Conservation (phyloP, 1,140 invertebrate species). For the Drosophila grimshawi region DNA sequence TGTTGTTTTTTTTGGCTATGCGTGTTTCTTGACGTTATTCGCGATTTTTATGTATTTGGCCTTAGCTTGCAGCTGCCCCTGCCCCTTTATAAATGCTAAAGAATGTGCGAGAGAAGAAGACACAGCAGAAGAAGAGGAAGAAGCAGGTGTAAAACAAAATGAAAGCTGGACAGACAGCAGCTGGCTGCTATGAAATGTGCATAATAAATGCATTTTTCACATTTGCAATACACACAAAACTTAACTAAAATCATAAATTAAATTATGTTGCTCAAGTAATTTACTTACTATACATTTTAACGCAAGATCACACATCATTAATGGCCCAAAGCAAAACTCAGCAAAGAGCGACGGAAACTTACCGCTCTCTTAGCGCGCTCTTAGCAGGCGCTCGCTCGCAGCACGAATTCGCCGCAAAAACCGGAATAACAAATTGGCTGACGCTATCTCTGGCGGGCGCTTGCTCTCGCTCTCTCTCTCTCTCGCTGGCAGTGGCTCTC, state of each 20-base stretch:
- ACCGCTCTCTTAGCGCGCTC: conserved; percentile 7
- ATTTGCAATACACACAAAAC: neutral
- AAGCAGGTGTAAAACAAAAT: neutral
- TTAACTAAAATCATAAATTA: no score
- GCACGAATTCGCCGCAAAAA: conserved; percentile 62
- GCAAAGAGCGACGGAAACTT: neutral
- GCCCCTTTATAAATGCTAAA: neutral
- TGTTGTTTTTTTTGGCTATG: conserved; percentile 27
- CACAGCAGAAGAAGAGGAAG: no score
- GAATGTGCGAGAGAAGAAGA: neutral
- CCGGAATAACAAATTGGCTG: conserved; percentile 48
- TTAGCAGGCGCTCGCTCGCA: neutral
- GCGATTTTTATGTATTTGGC: conserved; percentile 58
- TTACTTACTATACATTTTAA: neutral
- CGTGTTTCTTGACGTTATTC: conserved; percentile 46
- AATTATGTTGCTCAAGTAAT: neutral
- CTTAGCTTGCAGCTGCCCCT: conserved; percentile 3
- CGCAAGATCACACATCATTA: neutral
- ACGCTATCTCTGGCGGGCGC: conserved; percentile 10
- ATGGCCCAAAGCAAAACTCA: neutral
- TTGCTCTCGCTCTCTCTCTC: conserved; percentile 20
- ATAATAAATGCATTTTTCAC: neutral
- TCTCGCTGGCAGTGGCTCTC: conserved; percentile 7
- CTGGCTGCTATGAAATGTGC: neutral
- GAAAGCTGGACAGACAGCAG: neutral